These are phyloP conservation scores for Phengaris arion DNA, from an alignment of 2,888 invertebrate genomes.

Conservation along the genomic window DNA sequence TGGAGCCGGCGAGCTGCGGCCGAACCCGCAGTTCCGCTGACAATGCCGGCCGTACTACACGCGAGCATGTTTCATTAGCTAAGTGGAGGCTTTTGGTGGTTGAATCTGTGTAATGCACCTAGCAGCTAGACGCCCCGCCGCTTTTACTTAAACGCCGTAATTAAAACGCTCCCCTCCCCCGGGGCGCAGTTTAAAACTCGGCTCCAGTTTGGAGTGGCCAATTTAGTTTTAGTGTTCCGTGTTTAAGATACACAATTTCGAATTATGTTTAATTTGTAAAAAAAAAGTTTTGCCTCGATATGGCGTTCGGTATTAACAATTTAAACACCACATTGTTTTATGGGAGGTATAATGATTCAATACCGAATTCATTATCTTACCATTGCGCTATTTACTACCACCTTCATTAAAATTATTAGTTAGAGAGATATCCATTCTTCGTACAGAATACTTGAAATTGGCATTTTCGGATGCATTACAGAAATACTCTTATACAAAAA, in stretches of 20 bases:
- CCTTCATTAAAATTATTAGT: background rate
- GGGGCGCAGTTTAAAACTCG: conserved; percentile 74
- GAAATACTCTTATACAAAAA: background rate
- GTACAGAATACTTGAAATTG: background rate
- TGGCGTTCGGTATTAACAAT: conserved; percentile 6
- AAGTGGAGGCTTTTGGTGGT: conserved; percentile 80
- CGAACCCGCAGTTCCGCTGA: conserved; percentile 63
- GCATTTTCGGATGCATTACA: background rate
- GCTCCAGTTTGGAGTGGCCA: conserved; percentile 71
- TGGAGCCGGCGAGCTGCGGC: conserved; percentile 55
- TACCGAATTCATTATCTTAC: too few species aligned
- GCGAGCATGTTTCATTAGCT: conserved; percentile 81
- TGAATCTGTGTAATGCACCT: conserved; percentile 77
- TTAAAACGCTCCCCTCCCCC: conserved; percentile 71
- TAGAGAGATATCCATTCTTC: too few species aligned
- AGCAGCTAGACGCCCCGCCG: conserved; percentile 71
- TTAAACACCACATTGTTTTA: too few species aligned
- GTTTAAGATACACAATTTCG: conserved; percentile 55
- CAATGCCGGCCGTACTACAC: conserved; percentile 69
- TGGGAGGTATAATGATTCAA: too few species aligned
- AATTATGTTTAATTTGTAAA: conserved; percentile 40
- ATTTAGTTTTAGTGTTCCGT: conserved; percentile 72
- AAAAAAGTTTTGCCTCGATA: conserved; percentile 29
- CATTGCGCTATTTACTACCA: too few species aligned
- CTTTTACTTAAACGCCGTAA: conserved; percentile 79